Evolutionary conservation across 2,888 invertebrate genomes (phyloP), one percentile per base, ranked within the genome.

Genomic region (Nomada ferruginata): DNA sequence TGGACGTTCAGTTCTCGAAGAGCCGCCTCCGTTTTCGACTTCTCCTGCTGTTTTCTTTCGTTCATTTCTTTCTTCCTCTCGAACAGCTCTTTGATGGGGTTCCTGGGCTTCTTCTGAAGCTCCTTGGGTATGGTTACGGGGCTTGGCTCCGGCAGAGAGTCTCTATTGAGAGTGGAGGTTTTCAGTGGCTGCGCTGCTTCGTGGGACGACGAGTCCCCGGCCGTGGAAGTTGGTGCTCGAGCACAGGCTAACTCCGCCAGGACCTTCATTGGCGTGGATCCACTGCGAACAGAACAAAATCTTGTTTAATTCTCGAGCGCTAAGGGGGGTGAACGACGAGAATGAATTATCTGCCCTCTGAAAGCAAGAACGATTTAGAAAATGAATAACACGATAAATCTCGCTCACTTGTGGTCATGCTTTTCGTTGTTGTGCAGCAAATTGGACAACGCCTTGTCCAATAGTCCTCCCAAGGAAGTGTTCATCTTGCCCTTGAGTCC

Each of bases 191-290:
- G 81, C n/a, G 61, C 15, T 10, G 77, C 74, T 3, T 82, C 86
- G 15, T 85, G 84, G 18, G 61, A 76, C 0, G 23, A 42, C 1
- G 63, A 15, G 0, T 85, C 83, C 1, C 76, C 86, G 0, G 85
- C 77, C 18, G 91, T 93, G 1, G 92, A 89, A 0, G 92, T 90
- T 18, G 93, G 93, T 0, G 92, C 94, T 73, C 93, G 91, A 2
- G 93, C 94, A 65, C 94, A 93, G 0, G 94, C 94, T 20, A 94
- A 77, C 82, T 94, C 93, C 2, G 93, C 93, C 26, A 94, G 79
- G 1, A 94, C 91, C 72, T 93, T 93, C 93, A 94, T 94, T 26
- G 93, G 93, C 26, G 92, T 91, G 5, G 93, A 93, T 64, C 92
- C 93, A 84, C 93, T 94, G 88, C 11, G 85, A 87, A 66, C 52